These are phyloP conservation scores for Amphiura filiformis DNA, from an alignment of 35 echinoderm and acorn worm genomes.

Conservation along the genomic window DNA sequence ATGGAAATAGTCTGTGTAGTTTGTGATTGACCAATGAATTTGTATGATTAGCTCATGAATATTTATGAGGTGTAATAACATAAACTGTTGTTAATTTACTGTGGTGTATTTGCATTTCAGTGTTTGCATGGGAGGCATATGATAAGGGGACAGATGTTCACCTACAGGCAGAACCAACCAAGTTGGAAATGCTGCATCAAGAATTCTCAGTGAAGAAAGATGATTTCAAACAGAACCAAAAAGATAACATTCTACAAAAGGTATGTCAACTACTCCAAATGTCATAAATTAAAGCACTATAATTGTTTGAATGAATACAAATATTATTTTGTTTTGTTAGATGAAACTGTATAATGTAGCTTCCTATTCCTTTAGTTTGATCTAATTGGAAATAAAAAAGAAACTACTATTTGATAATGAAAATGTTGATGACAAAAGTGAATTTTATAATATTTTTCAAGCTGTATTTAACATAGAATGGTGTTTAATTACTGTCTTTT, in stretches of 20 bases:
- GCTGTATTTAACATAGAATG: no score
- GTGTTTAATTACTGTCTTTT: no score
- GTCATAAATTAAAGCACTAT: neutral
- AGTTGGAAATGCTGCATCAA: slow-evolving; percentile 80
- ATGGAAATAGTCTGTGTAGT: no score
- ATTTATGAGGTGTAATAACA: no score
- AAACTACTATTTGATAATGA: no score
- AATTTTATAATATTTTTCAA: no score
- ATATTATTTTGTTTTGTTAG: neutral
- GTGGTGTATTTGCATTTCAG: slow-evolving; percentile 45
- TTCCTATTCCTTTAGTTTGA: no score
- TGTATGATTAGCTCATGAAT: no score
- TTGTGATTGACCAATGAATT: no score
- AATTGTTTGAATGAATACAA: neutral
- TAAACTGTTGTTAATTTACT: no score
- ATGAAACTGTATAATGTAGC: neutral
- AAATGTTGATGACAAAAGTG: no score
- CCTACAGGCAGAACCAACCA: slow-evolving; percentile 92
- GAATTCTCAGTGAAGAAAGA: slow-evolving; percentile 90
- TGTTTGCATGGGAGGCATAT: slow-evolving; percentile 96
- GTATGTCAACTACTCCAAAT: slow-evolving; percentile 29
- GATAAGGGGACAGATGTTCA: slow-evolving; percentile 91
- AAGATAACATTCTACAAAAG: slow-evolving; percentile 79
- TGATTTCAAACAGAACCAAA: slow-evolving; percentile 89
- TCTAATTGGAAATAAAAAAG: no score